These are phyloP conservation scores for Mastacembelus armatus DNA, from an alignment of 2,797 vertebrate species.

Conservation along the genomic window DNA sequence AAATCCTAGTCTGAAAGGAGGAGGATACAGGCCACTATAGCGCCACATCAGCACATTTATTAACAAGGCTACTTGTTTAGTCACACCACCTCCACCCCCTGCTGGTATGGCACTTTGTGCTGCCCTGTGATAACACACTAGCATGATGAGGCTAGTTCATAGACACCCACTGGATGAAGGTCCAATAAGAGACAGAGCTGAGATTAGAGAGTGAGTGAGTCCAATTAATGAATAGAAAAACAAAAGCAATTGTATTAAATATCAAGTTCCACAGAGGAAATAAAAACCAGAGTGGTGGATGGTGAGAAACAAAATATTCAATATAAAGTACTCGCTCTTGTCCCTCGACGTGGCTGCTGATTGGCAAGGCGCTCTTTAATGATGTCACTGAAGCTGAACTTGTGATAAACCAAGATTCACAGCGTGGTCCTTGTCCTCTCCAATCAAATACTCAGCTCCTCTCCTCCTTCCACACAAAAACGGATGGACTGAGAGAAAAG, in stretches of 20 bases:
- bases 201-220: slow-evolving; percentile 40
- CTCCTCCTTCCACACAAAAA: slow-evolving; percentile 77
- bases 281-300: slow-evolving; percentile 20
- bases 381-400: slow-evolving; percentile 68
- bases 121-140: slow-evolving; percentile 56
- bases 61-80: slow-evolving; percentile 74
- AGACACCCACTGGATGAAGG: slow-evolving; percentile 39
- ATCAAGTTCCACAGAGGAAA: slow-evolving; percentile 58
- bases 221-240: slow-evolving; percentile 60
- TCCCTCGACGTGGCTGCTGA: slow-evolving; percentile 52
- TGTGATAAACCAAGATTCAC: slow-evolving; percentile 61
- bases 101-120: slow-evolving; percentile 60
- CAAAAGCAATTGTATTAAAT: slow-evolving; percentile 57
- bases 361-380: slow-evolving; percentile 67
- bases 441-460: slow-evolving; percentile 67
- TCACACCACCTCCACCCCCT: slow-evolving; percentile 59
- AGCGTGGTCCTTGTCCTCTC: slow-evolving; percentile 75
- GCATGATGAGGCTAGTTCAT: slow-evolving; percentile 62
- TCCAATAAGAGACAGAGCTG: slow-evolving; percentile 55
- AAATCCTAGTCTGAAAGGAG: slow-evolving; percentile 90
- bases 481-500: slow-evolving; percentile 62
- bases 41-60: slow-evolving; percentile 88
- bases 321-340: slow-evolving; percentile 46
- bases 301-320: slow-evolving; percentile 47
- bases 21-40: slow-evolving; percentile 92